Conservation (phyloP, 2,888 invertebrate species). For the Girardia tigrina region DNA sequence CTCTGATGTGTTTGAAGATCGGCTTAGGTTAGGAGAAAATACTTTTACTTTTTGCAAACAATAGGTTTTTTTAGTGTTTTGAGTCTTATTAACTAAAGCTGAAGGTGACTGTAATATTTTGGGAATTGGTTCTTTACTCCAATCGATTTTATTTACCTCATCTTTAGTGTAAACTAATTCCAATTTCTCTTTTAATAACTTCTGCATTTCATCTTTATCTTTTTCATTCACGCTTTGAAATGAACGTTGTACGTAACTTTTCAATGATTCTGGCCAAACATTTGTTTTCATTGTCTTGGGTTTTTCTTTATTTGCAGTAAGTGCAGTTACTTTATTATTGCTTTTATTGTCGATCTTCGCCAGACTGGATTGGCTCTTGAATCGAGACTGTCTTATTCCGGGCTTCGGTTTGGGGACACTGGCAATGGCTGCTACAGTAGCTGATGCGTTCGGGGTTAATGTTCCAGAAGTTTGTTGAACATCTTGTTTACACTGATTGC, state of each 20-base stretch:
- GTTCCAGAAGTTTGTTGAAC: not conserved
- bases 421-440: too few relatives aligned
- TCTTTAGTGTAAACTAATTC: not conserved
- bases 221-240: conserved; percentile 63
- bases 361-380: not conserved
- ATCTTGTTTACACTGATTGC: not conserved
- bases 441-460: too few relatives aligned
- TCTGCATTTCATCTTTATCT: not conserved
- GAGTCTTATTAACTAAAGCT: not conserved
- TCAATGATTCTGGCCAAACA: not conserved
- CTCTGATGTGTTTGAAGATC: not conserved
- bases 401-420: not conserved
- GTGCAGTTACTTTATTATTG: not conserved
- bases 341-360: not conserved
- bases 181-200: not conserved
- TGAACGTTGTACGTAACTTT: conserved; percentile 73
- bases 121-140: not conserved
- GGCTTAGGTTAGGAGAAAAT: not conserved
- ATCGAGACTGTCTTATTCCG: not conserved
- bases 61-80: not conserved
- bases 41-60: not conserved
- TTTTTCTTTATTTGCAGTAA: not conserved
- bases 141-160: not conserved
- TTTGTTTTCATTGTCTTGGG: not conserved
- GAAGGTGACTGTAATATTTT: not conserved